phyloP scores from a whole-genome alignment of 2,888 invertebrate genomes.

The Trichacis sp. region DNA sequence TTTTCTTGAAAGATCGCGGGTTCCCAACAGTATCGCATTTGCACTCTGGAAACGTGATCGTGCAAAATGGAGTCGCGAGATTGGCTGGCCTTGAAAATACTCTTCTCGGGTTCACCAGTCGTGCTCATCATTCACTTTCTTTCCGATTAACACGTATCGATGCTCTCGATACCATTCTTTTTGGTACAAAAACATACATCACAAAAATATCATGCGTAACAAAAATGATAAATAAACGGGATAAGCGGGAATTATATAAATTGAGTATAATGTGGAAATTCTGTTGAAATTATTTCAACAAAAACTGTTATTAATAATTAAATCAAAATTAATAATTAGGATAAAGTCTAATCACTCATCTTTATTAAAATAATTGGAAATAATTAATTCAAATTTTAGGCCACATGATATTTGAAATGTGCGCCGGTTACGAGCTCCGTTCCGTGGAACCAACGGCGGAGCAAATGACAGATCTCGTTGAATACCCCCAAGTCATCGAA shows the following conservation, averaged over 20 bases:
- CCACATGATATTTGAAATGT: slow-evolving; percentile 92
- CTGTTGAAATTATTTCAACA: no score
- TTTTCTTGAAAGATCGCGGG: slow-evolving; percentile 87
- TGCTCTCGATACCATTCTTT: slow-evolving; percentile 77
- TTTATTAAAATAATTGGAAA: no score
- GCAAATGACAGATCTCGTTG: slow-evolving; percentile 78
- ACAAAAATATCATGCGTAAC: no score
- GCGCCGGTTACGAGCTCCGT: slow-evolving; percentile 85
- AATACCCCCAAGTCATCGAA: slow-evolving; percentile 82
- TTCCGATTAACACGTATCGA: slow-evolving; percentile 69
- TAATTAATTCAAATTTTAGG: no score
- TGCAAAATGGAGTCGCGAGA: slow-evolving; percentile 92
- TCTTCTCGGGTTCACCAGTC: slow-evolving; percentile 80
- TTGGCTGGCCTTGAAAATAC: slow-evolving; percentile 90
- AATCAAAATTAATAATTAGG: no score
- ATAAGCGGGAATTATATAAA: no score
- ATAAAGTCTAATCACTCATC: no score
- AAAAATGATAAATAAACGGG: no score
- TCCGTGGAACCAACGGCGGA: slow-evolving; percentile 80
- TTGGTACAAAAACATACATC: slow-evolving; percentile 77
- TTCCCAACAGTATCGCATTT: slow-evolving; percentile 89
- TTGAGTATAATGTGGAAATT: no score
- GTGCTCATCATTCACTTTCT: slow-evolving; percentile 72
- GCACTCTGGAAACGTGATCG: slow-evolving; percentile 90
- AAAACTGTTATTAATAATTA: no score